phyloP scores from a whole-genome alignment of 2,797 vertebrate species.

The Enteromius viviparus region DNA sequence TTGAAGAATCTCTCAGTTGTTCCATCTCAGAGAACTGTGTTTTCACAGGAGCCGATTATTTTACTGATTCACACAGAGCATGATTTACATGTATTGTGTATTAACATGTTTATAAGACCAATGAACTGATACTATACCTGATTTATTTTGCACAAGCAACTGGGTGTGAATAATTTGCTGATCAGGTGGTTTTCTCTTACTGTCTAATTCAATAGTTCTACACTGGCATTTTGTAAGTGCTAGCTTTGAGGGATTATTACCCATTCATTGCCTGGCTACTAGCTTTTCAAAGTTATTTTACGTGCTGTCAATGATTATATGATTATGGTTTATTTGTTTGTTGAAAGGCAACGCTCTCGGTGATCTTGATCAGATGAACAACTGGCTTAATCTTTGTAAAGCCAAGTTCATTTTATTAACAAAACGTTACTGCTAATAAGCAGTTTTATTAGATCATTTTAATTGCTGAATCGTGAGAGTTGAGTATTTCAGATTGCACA shows the following conservation, averaged over 20 bases:
- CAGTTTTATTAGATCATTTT: conserved; percentile 60
- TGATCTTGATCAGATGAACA: conserved; percentile 35
- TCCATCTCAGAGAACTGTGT: conserved; percentile 56
- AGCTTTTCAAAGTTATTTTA: conserved; percentile 60
- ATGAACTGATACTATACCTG: conserved; percentile 63
- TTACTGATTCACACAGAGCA: conserved; percentile 30
- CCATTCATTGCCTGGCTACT: conserved; percentile 54
- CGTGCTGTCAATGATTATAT: conserved; percentile 58
- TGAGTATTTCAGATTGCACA: conserved; percentile 78
- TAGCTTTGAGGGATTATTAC: conserved; percentile 54
- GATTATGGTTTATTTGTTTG: conserved; percentile 33
- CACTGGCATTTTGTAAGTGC: conserved; percentile 62
- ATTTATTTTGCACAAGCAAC: conserved; percentile 77
- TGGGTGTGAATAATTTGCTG: conserved; percentile 55
- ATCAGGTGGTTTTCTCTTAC: conserved; percentile 77
- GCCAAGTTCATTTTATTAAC: conserved; percentile 70
- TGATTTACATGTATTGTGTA: conserved; percentile 19
- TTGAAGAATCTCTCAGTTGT: conserved; percentile 48
- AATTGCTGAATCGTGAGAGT: conserved; percentile 73
- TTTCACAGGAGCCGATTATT: conserved; percentile 38
- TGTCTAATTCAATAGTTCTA: conserved; percentile 55
- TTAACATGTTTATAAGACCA: conserved; percentile 52
- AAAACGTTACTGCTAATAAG: background rate
- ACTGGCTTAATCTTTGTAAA: conserved; percentile 66
- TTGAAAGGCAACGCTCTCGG: conserved; percentile 34